Base-by-base conservation (phyloP, 2,888 invertebrate genomes). In the Himalopsyche kuldschensis region DNA sequence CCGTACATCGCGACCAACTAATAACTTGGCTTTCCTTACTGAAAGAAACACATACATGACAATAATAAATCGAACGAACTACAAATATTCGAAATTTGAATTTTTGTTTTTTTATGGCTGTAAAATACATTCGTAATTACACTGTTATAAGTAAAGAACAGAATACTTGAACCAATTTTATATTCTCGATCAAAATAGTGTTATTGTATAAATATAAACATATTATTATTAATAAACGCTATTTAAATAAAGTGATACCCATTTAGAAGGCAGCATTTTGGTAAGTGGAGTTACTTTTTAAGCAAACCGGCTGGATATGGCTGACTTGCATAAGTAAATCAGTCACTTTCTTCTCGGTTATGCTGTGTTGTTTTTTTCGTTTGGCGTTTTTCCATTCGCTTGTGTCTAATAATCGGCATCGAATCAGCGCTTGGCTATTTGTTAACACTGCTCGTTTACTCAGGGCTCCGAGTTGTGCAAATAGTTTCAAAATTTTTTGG, bases 291-390 rank as follows among this genome's bases (percentile, higher is more conserved):
- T 75, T 75, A 69, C 32, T 78, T 78, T 78, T 78, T 63, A 20
- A 78, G 35, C 76, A n/a, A 41, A 76, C 76, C 76, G 76, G 10
- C 76, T 76, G 76, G 69, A 69, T 69, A 69, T 69, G 69, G 87
- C 87, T 87, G 87, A 86, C 87, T 87, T 86, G 87, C 88, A 85
- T 87, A 88, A 87, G 88, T 87, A 85, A 87, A 86, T 85, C 87
- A 88, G 88, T 89, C 88, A 89, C 90, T 90, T 90, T 90, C 90
- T 90, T 89, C 88, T 88, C 87, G 88, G 69, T 69, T 30, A 69
- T 69, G 69, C 69, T 69, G 69, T 69, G 27, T 69, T 27, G 69
- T 69, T 69, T 69, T 69, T 69, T 69, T 63, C 30, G 69, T 69
- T 69, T 69, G 30, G 8, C 30, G 69, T 69, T 69, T 69, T 55